A percentile compares a stretch with the other conserved stretches of the same genome.
Conservation (phyloP, 2,888 invertebrate species). For the Drosophila macrothrix region DNA sequence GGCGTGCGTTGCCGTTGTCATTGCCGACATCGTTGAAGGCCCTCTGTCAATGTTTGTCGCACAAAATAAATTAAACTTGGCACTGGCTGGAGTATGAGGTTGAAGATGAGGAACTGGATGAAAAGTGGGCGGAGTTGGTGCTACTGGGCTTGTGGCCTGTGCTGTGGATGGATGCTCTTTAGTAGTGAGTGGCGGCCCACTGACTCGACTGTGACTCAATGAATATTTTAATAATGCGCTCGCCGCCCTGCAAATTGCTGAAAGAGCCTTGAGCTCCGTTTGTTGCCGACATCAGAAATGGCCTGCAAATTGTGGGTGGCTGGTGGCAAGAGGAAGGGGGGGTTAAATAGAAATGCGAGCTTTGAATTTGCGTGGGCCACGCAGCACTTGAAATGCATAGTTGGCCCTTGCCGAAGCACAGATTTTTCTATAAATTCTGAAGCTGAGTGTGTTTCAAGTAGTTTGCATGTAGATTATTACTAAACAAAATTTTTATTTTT, state of each 20-base stretch:
- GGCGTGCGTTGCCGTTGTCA: slow-evolving; percentile 27
- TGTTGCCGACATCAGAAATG: slow-evolving; percentile 45
- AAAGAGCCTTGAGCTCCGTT: slow-evolving; percentile 67
- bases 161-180: slow-evolving; percentile 13
- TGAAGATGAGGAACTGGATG: slow-evolving; percentile 8
- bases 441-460: not conserved
- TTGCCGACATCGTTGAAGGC: slow-evolving; percentile 52
- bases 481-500: too few relatives aligned
- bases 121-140: not conserved
- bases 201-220: slow-evolving; percentile 45
- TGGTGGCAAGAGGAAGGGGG: not conserved
- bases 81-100: slow-evolving; percentile 29
- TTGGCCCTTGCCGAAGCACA: not conserved
- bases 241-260: slow-evolving; percentile 63
- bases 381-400: not conserved
- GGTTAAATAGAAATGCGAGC: slow-evolving; percentile 5
- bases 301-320: slow-evolving; percentile 13
- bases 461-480: not conserved
- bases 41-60: slow-evolving; percentile 68
- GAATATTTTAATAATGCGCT: slow-evolving; percentile 73
- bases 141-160: slow-evolving; percentile 16
- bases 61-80: slow-evolving; percentile 75
- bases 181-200: slow-evolving; percentile 2
- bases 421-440: not conserved
- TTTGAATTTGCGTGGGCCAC: slow-evolving; percentile 37